phyloP scores from a whole-genome alignment of 2,797 vertebrate genomes.

The Mormyrops boulengeri region DNA sequence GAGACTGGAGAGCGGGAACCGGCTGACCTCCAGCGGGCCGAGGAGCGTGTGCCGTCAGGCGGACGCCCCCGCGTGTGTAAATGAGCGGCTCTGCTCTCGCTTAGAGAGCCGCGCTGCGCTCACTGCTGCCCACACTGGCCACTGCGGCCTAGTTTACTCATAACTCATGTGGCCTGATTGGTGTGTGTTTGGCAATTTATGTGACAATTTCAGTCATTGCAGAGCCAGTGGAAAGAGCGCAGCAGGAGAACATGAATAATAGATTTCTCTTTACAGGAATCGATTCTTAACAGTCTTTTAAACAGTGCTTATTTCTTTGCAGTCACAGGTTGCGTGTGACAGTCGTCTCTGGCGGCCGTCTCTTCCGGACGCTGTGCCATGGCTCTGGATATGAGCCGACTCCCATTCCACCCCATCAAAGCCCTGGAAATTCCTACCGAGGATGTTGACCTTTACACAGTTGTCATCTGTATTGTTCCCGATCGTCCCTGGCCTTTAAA shows the following conservation, averaged over 20 bases:
- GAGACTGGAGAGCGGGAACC: not conserved
- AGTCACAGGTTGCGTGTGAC: not conserved
- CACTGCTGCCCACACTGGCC: not conserved
- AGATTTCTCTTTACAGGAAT: conserved; percentile 17
- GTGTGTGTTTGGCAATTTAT: conserved; percentile 12
- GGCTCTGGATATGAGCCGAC: not conserved
- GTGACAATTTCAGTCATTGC: conserved; percentile 10
- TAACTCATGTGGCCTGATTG: conserved; percentile 15
- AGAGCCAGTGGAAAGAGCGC: not conserved
- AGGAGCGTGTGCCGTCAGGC: not conserved
- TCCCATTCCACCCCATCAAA: not conserved
- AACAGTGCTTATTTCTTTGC: not conserved
- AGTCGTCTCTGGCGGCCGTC: too few species aligned
- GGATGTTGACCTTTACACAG: conserved; percentile 21
- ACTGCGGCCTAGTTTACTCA: not conserved
- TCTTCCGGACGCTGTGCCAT: not conserved
- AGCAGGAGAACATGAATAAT: conserved; percentile 18
- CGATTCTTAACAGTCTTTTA: conserved; percentile 3
- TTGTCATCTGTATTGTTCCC: conserved; percentile 13
- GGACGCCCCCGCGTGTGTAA: not conserved
- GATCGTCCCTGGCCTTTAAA: conserved; percentile 20
- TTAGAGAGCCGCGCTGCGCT: not conserved
- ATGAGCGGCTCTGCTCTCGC: not conserved
- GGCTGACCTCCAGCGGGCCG: not conserved
- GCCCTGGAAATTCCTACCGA: not conserved